Base-by-base conservation (phyloP, 2,888 invertebrate genomes). In the Torymus tubicola region DNA sequence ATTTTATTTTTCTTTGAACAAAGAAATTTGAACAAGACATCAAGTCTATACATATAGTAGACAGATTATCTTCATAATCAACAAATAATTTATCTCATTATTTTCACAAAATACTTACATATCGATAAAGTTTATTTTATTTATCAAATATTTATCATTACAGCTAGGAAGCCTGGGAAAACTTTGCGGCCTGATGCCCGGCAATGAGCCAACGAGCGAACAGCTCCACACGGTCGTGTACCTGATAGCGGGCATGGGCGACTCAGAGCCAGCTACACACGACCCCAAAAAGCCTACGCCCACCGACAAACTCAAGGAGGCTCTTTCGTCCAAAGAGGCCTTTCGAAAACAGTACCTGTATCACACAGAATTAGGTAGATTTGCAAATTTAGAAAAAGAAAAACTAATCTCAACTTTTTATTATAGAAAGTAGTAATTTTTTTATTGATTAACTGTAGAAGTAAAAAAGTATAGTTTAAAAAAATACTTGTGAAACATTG, bases 301-400 rank as follows among this genome's bases (percentile, higher is more conserved):
- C 0, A 95, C 96, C 0, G 96, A 97, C 85, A 94, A 96, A 88
- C 92, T 99, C 12, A 97, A 98, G 88, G 96, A 97, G 87, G 97
- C 98, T 0, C 91, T 99, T 2, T 97, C 98, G 75, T 97, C 97
- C 13, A 96, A 96, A 88, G 95, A 95, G 78, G 94, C 95, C 70
- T 99, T 98, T 89, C 95, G 96, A 86, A 96, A 96, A 89, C 95
- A 97, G 85, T 99, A 98, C 88, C 91, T 98, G 89, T 98, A 98
- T 91, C 91, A 98, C 80, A 97, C 98, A 0, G 99, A 99, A 90
- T 91, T 98, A 83, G 82, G 82, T 82, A 57, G 42, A 12, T 42
- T 65, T 64, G 42, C 42, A 8, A 5, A 42, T 42, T 42, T 42
- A 42, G 5, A 42, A 42, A 0, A 42, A 42, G 42, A 42, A 42